Percentiles rank a stretch among this genome's conserved stretches.
phyloP scores from a whole-genome alignment of 2,113 vertebrate genomes.

The Aramus guarauna region DNA sequence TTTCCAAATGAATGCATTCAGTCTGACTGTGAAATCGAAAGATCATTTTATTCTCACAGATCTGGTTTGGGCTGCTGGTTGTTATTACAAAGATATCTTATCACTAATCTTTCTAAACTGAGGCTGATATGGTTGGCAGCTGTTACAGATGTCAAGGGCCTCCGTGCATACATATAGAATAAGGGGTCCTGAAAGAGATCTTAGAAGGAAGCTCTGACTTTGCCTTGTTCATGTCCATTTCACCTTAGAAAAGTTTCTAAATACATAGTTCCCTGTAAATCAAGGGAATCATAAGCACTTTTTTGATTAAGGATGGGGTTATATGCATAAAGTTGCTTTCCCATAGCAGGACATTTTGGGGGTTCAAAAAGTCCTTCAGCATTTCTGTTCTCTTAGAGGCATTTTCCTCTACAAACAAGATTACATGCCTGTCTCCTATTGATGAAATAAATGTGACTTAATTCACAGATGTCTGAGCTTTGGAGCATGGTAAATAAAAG shows the following conservation, averaged over 20 bases:
- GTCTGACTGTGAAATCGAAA: neutral
- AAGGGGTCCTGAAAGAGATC: neutral
- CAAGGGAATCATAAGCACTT: neutral
- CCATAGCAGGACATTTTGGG: rapidly evolving
- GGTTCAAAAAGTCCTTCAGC: neutral
- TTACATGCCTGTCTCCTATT: neutral
- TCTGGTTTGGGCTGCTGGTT: neutral
- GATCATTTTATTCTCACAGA: neutral
- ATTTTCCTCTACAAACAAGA: neutral
- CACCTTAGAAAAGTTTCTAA: neutral
- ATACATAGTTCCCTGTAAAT: neutral
- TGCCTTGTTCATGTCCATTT: neutral
- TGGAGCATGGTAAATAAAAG: neutral
- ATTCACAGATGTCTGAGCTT: neutral
- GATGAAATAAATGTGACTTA: neutral
- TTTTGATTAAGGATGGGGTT: neutral
- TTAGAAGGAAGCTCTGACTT: neutral
- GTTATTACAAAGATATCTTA: neutral
- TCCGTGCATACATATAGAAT: neutral
- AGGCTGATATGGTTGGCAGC: neutral
- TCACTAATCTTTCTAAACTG: neutral
- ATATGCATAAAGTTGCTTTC: neutral
- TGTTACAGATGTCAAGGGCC: neutral
- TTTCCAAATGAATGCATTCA: neutral
- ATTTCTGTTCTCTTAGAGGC: neutral